Evolutionary conservation across 1,140 invertebrate genomes (phyloP).

Genomic region (Vanessa atalanta): DNA sequence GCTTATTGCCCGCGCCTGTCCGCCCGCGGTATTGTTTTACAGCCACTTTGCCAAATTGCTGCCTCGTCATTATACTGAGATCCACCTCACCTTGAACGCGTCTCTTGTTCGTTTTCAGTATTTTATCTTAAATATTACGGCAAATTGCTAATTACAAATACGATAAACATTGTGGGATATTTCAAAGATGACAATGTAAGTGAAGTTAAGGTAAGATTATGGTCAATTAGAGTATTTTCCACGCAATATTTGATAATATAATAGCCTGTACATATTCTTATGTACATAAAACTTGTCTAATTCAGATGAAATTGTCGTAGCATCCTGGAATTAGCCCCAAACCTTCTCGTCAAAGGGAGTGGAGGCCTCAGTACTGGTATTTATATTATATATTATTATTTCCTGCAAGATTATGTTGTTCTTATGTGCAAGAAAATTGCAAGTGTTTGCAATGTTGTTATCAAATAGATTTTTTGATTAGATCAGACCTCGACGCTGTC

Average conservation of each 20-base stretch:
- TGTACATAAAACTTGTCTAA: no score
- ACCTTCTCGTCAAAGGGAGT: no score
- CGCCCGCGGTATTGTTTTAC: constrained; percentile 21
- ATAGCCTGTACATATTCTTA: no score
- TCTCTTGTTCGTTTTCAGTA: neutral
- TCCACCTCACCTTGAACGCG: neutral
- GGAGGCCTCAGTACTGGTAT: no score
- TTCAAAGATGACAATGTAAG: neutral
- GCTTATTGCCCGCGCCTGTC: constrained; percentile 25
- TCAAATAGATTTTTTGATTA: no score
- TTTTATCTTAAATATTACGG: neutral
- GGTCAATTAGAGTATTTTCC: no score
- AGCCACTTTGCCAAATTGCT: constrained; percentile 31
- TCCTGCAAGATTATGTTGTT: no score
- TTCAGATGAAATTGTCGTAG: no score
- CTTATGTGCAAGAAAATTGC: neutral
- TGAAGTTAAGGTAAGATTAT: no score
- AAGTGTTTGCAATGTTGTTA: neutral
- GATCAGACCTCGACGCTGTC: constrained; percentile 8
- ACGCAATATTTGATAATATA: no score
- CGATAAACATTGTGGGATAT: neutral
- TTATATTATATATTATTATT: no score
- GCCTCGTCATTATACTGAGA: constrained; percentile 1
- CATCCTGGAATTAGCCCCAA: no score
- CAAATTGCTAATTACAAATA: neutral